A percentile compares a stretch with the other conserved stretches of the same genome.
Conservation (phyloP, 2,888 invertebrate genomes). For the Ochropacha duplaris region DNA sequence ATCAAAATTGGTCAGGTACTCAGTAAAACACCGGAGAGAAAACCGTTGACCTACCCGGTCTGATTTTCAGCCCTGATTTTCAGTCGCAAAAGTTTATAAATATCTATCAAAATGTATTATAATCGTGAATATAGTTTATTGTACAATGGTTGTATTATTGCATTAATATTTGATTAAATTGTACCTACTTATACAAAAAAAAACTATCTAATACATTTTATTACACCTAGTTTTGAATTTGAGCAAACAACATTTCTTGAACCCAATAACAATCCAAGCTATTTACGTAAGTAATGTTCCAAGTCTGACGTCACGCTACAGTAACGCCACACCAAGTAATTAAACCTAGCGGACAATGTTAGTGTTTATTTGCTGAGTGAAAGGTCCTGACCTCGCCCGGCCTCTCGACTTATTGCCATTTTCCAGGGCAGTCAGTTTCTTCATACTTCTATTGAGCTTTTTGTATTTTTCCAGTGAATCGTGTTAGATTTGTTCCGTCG, state of each 20-base stretch:
- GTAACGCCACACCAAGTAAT: constrained; percentile 1
- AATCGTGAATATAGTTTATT: no score
- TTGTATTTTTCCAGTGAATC: neutral
- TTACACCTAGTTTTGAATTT: no score
- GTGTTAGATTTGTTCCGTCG: neutral
- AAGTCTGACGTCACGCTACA: neutral
- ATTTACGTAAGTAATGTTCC: neutral
- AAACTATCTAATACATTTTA: no score
- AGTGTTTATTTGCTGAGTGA: constrained; percentile 2
- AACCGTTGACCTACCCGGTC: no score
- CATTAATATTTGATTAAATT: no score
- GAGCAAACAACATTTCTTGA: neutral
- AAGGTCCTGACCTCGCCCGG: constrained; percentile 4
- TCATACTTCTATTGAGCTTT: neutral
- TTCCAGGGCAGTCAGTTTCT: neutral
- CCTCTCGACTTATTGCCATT: neutral
- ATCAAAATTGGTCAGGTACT: no score
- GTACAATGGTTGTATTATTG: no score
- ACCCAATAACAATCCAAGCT: neutral
- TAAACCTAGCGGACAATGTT: constrained; percentile 5
- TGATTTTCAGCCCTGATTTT: no score
- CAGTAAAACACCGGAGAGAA: no score
- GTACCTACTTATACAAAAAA: no score
- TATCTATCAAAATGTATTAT: no score
- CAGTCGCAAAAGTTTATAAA: no score